phyloP scores from a whole-genome alignment of 2,113 vertebrate species.

The Alligator sinensis region DNA sequence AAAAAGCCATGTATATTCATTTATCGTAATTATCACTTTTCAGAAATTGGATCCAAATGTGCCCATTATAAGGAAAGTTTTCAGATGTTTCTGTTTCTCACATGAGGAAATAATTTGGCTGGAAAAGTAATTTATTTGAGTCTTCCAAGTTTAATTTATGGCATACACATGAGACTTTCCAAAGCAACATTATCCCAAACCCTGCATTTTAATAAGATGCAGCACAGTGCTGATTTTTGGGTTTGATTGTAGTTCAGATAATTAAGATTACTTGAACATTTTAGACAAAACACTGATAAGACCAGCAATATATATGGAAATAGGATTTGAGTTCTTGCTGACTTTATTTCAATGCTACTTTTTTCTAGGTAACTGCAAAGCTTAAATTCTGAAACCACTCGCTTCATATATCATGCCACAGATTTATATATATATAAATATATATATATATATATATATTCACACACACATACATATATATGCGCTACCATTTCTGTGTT shows the following conservation, averaged over 20 bases:
- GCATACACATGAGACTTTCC: constrained; percentile 49
- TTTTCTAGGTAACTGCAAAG: constrained; percentile 33
- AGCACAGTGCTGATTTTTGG: constrained; percentile 47
- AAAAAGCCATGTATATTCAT: neutral
- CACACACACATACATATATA: too few species aligned
- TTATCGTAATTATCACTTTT: constrained; percentile 46
- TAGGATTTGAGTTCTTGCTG: constrained; percentile 52
- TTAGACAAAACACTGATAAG: constrained; percentile 70
- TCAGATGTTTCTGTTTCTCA: neutral
- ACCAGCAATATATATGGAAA: constrained; percentile 74
- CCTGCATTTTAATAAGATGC: constrained; percentile 61
- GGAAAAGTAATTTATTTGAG: constrained; percentile 60
- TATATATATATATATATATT: too few species aligned
- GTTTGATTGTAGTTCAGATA: constrained; percentile 60
- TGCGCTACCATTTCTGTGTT: constrained; percentile 39
- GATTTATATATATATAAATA: neutral
- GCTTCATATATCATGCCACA: neutral
- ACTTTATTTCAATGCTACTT: constrained; percentile 18
- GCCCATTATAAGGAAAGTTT: constrained; percentile 8
- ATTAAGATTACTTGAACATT: constrained; percentile 64
- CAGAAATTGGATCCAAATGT: constrained; percentile 20
- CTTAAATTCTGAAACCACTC: constrained; percentile 27
- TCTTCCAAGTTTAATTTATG: constrained; percentile 59
- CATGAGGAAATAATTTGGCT: constrained; percentile 53
- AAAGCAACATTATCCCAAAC: constrained; percentile 28